Percentiles rank a stretch among this genome's conserved stretches.
Evolutionary conservation across 2,888 invertebrate genomes (phyloP).

Genomic region (Ectemnius lituratus): DNA sequence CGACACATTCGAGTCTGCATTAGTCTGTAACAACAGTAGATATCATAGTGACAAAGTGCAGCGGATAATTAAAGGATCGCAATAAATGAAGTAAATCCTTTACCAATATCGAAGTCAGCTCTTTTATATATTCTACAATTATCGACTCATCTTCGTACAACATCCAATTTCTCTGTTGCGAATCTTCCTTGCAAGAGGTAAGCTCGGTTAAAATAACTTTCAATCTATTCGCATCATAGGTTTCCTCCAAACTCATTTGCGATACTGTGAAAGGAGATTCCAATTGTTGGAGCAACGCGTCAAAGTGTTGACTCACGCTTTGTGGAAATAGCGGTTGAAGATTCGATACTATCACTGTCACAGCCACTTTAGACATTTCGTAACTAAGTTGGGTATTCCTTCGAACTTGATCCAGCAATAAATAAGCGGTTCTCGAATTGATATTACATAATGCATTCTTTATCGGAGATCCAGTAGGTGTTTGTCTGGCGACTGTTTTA

Average conservation of each 20-base stretch:
- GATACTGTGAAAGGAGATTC: slow-evolving; percentile 82
- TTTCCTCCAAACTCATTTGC: slow-evolving; percentile 86
- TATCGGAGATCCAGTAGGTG: slow-evolving; percentile 64
- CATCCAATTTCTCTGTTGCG: slow-evolving; percentile 97
- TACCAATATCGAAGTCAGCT: slow-evolving; percentile 90
- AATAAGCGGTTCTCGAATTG: slow-evolving; percentile 82
- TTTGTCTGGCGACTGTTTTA: slow-evolving; percentile 61
- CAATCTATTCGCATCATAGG: slow-evolving; percentile 90
- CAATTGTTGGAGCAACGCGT: slow-evolving; percentile 80
- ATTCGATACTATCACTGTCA: slow-evolving; percentile 86
- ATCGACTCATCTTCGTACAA: slow-evolving; percentile 95
- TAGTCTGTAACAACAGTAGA: slow-evolving; percentile 83
- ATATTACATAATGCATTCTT: slow-evolving; percentile 71
- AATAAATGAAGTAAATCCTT: slow-evolving; percentile 48
- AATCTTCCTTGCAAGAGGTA: slow-evolving; percentile 94
- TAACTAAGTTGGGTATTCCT: slow-evolving; percentile 91
- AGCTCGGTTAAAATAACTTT: slow-evolving; percentile 90
- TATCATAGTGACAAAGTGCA: neutral
- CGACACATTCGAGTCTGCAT: slow-evolving; percentile 94
- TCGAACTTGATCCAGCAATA: slow-evolving; percentile 88
- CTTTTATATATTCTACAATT: slow-evolving; percentile 90
- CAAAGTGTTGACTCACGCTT: slow-evolving; percentile 81
- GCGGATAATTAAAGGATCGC: too few relatives aligned
- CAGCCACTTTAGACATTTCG: slow-evolving; percentile 90
- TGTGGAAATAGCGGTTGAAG: slow-evolving; percentile 81